These are phyloP conservation scores for Gasteruption jaculator DNA, from an alignment of 2,888 invertebrate species.

Conservation along the genomic window DNA sequence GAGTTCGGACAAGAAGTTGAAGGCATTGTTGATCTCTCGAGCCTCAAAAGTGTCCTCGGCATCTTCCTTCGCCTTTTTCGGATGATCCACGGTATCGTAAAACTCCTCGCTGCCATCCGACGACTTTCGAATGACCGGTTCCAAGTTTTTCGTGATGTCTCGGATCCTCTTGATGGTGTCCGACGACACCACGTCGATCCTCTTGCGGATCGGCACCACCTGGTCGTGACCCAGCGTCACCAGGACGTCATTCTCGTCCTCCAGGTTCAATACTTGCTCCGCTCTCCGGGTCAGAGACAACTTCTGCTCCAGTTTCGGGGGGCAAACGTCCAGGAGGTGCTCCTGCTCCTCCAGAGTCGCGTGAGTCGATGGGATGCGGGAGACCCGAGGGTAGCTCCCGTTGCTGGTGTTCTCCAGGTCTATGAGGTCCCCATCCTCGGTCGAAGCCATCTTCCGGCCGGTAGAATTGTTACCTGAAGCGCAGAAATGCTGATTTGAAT, in stretches of 20 bases:
- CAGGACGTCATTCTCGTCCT: constrained; percentile 34
- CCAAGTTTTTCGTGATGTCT: constrained; percentile 45
- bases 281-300: constrained; percentile 40
- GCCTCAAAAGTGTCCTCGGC: constrained; percentile 31
- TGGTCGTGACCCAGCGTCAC: constrained; percentile 47
- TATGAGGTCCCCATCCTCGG: constrained; percentile 44
- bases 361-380: constrained; percentile 26
- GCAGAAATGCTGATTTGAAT: neutral
- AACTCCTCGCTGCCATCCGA: constrained; percentile 25
- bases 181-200: constrained; percentile 47
- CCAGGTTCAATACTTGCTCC: constrained; percentile 25
- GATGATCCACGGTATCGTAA: too few relatives aligned
- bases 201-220: constrained; percentile 40
- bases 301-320: constrained; percentile 45
- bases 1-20: constrained; percentile 42
- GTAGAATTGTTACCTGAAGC: neutral
- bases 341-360: constrained; percentile 44
- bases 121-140: constrained; percentile 37
- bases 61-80: constrained; percentile 7
- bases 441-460: constrained; percentile 34
- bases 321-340: constrained; percentile 46
- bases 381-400: constrained; percentile 25
- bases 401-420: constrained; percentile 42
- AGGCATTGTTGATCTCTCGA: constrained; percentile 43
- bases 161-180: constrained; percentile 47